Conservation (phyloP, 1,140 invertebrate species). For the Triops longicaudatus region DNA sequence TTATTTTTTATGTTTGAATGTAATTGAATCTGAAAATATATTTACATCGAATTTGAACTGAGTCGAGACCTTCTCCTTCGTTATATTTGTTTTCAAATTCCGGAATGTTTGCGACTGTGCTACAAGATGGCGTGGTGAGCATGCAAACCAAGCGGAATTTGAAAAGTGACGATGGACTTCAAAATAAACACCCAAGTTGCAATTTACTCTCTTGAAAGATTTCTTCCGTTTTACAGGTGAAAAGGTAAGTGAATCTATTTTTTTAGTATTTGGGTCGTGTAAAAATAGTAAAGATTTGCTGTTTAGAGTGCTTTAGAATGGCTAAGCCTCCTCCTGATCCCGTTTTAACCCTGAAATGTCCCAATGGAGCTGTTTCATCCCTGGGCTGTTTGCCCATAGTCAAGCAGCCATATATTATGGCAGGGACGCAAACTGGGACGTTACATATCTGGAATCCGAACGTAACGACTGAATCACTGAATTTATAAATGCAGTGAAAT, state of each 20-base stretch:
- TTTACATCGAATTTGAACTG: no score
- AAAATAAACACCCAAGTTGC: no score
- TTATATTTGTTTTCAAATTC: no score
- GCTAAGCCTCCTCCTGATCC: not conserved
- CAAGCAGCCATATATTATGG: not conserved
- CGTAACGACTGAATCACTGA: not conserved
- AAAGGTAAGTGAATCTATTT: not conserved
- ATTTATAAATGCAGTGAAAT: not conserved
- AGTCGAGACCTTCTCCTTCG: no score
- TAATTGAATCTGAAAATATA: no score
- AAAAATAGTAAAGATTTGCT: not conserved
- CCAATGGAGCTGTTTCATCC: not conserved
- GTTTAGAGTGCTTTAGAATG: not conserved
- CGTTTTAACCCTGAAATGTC: not conserved
- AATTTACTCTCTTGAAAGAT: no score
- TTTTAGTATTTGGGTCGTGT: not conserved
- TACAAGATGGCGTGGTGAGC: no score
- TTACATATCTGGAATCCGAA: not conserved
- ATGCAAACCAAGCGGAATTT: no score
- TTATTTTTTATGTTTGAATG: no score
- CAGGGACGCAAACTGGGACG: not conserved
- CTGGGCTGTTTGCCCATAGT: not conserved
- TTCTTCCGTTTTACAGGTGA: not conserved
- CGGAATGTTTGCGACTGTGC: no score
- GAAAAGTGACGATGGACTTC: no score